Percentiles rank a stretch among this genome's conserved stretches.
Evolutionary conservation across 2,113 vertebrate species (phyloP).

Genomic region (Parotia lawesii): DNA sequence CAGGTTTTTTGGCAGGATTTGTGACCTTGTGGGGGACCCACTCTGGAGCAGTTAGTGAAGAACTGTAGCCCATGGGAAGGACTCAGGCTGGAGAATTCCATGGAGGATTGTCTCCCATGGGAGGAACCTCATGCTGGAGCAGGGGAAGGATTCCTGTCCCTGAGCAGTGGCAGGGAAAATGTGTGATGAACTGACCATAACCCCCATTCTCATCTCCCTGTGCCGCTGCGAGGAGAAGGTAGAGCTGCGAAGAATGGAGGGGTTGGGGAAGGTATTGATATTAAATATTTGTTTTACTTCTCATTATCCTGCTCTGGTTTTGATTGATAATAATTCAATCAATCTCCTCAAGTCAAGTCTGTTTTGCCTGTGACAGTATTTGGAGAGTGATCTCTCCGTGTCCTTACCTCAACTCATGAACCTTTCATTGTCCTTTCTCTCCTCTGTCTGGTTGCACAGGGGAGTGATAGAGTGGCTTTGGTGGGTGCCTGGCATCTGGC

Average conservation of each 20-base stretch:
- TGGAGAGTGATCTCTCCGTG: neutral
- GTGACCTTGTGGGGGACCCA: neutral
- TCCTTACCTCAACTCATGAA: neutral
- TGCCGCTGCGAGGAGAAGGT: accelerated
- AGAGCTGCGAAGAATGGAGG: neutral
- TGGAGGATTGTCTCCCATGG: neutral
- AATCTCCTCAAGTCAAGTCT: neutral
- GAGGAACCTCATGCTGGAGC: neutral
- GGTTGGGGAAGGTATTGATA: neutral
- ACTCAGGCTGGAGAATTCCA: neutral
- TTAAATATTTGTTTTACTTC: neutral
- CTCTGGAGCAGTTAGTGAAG: neutral
- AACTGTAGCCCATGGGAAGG: neutral
- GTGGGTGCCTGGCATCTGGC: neutral
- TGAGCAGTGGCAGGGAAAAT: neutral
- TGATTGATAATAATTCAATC: neutral
- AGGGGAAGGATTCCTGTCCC: neutral
- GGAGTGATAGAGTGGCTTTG: neutral
- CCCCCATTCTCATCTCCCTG: neutral
- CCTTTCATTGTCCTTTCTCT: neutral
- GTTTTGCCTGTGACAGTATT: neutral
- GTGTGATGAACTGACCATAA: neutral
- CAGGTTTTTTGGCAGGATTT: neutral
- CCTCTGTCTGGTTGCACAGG: no score
- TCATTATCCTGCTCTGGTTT: neutral